phyloP scores from a whole-genome alignment of 2,113 vertebrate species.

The Merops nubicus region DNA sequence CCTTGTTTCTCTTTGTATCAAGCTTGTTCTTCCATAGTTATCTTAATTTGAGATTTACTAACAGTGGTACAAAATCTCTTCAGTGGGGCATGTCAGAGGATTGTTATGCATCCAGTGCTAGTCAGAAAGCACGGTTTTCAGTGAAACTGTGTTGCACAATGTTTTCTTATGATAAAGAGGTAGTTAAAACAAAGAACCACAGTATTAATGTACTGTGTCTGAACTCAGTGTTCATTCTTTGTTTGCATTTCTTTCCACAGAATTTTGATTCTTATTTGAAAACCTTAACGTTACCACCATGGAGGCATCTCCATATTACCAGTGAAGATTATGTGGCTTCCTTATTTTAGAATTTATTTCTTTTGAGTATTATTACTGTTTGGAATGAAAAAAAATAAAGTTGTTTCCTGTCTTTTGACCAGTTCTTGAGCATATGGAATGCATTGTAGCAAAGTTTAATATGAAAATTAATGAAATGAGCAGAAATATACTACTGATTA shows the following conservation, averaged over 20 bases:
- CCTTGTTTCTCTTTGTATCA: neutral
- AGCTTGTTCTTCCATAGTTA: neutral
- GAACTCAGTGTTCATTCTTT: neutral
- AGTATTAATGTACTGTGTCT: neutral
- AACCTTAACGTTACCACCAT: neutral
- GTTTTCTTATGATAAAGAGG: constrained; percentile 11
- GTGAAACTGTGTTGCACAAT: neutral
- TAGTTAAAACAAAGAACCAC: neutral
- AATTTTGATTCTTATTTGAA: constrained; percentile 8
- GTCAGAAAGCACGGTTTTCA: neutral
- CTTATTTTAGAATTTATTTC: constrained; percentile 1
- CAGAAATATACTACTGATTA: neutral
- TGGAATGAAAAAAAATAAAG: neutral
- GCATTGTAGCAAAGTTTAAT: neutral
- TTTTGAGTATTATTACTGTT: neutral
- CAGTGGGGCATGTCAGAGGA: accelerated
- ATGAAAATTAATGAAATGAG: neutral
- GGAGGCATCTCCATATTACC: neutral
- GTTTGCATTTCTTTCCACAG: constrained; percentile 21
- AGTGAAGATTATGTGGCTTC: neutral
- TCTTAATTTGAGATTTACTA: neutral
- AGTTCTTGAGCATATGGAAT: neutral
- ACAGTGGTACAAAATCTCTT: neutral
- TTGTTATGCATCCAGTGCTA: neutral
- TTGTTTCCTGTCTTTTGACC: neutral